Evolutionary conservation across 2,113 vertebrate species (phyloP).

Genomic region (Phylloscopus whistleri): DNA sequence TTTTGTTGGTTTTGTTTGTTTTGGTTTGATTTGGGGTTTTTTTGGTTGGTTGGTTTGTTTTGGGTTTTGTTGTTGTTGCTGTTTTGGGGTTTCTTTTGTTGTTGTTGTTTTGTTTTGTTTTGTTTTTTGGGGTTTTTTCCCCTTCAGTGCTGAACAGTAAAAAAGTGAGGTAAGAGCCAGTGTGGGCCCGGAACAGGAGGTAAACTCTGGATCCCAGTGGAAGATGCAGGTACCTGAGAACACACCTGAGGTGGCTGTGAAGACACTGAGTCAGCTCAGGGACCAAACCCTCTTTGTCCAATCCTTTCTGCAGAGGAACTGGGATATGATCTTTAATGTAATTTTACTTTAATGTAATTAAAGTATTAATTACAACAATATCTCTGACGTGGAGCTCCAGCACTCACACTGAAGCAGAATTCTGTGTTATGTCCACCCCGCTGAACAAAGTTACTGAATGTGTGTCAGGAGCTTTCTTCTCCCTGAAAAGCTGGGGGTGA

Average conservation of each 20-base stretch:
- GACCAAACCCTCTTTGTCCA: neutral
- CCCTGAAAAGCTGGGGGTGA: neutral
- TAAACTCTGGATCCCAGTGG: neutral
- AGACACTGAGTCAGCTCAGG: neutral
- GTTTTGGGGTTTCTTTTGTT: too few species aligned
- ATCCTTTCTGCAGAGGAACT: neutral
- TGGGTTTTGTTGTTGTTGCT: too few species aligned
- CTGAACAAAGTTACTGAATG: neutral
- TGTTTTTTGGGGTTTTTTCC: too few species aligned
- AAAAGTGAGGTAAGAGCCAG: neutral
- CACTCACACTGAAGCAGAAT: neutral
- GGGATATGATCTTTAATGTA: neutral
- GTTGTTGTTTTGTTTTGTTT: too few species aligned
- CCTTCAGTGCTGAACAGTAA: neutral
- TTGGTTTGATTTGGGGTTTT: too few species aligned
- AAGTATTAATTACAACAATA: neutral
- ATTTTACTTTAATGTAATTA: too few species aligned
- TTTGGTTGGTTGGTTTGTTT: too few species aligned
- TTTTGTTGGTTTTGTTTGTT: too few species aligned
- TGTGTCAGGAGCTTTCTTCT: neutral
- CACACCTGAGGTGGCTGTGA: neutral
- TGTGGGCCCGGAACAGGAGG: neutral
- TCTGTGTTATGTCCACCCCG: neutral
- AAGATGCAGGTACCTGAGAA: neutral
- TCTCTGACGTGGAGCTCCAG: neutral